Conservation (phyloP, 1,140 invertebrate species). For the Platorchestia sp. region DNA sequence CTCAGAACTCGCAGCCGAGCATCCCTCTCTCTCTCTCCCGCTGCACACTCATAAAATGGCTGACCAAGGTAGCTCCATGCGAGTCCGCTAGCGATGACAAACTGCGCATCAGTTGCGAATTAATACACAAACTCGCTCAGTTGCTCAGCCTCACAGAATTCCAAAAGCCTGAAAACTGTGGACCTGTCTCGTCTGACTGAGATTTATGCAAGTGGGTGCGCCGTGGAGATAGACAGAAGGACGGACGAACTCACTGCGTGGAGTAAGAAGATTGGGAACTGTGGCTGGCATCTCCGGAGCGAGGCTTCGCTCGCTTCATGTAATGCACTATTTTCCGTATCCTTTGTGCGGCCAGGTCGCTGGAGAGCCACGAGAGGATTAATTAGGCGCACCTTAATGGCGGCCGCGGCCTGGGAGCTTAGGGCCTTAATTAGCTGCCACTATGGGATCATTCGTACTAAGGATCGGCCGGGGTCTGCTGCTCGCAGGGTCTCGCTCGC, state of each 20-base stretch:
- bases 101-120: neutral
- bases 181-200: neutral
- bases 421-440: constrained; percentile 51
- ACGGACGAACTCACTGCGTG: neutral
- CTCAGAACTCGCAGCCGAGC: neutral
- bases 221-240: constrained; percentile 6
- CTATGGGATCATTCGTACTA: constrained; percentile 49
- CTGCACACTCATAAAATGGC: constrained; percentile 45
- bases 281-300: constrained; percentile 18
- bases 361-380: constrained; percentile 55
- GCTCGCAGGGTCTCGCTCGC: neutral
- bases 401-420: constrained; percentile 51
- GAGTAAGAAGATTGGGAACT: constrained; percentile 35
- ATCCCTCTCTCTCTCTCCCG: neutral
- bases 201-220: neutral
- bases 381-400: constrained; percentile 55
- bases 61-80: neutral
- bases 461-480: neutral
- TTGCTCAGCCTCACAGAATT: neutral
- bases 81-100: constrained; percentile 27
- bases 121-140: neutral
- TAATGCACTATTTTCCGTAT: constrained; percentile 55
- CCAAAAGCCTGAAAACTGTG: neutral
- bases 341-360: constrained; percentile 51
- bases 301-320: constrained; percentile 37